Percentiles rank a stretch among this genome's conserved stretches.
Conservation (phyloP, 2,888 invertebrate species). For the Cacoxenus indagator region DNA sequence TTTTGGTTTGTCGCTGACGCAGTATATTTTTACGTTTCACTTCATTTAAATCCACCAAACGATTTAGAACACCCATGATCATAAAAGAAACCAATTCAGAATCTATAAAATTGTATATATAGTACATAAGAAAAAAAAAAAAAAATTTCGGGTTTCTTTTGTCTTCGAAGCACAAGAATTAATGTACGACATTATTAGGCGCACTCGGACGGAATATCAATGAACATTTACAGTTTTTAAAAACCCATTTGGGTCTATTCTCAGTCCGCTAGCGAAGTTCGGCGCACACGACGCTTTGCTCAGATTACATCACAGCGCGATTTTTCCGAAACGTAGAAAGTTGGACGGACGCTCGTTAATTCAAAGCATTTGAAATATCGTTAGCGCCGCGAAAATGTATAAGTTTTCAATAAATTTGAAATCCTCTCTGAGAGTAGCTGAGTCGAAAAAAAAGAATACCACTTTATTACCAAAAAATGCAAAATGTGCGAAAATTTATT, state of each 20-base stretch:
- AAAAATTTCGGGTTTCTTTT: constrained; percentile 25
- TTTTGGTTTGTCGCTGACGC: constrained; percentile 15
- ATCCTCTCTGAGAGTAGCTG: too few relatives aligned
- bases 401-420: background rate
- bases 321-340: background rate
- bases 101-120: constrained; percentile 37
- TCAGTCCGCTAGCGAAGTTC: constrained; percentile 1
- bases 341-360: constrained; percentile 30
- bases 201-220: constrained; percentile 48
- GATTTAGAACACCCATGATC: constrained; percentile 52
- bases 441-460: background rate
- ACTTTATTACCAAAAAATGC: background rate
- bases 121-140: constrained; percentile 25
- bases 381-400: constrained; percentile 35
- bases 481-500: background rate
- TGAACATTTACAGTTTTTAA: constrained; percentile 45
- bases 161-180: constrained; percentile 29
- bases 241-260: constrained; percentile 47
- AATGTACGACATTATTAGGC: constrained; percentile 56
- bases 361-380: constrained; percentile 43
- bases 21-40: constrained; percentile 48
- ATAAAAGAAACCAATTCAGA: constrained; percentile 44
- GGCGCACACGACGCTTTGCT: constrained; percentile 1
- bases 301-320: background rate
- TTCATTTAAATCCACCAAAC: constrained; percentile 37